These are phyloP conservation scores for Mechanitis messenoides DNA, from an alignment of 2,888 invertebrate species.

Conservation along the genomic window DNA sequence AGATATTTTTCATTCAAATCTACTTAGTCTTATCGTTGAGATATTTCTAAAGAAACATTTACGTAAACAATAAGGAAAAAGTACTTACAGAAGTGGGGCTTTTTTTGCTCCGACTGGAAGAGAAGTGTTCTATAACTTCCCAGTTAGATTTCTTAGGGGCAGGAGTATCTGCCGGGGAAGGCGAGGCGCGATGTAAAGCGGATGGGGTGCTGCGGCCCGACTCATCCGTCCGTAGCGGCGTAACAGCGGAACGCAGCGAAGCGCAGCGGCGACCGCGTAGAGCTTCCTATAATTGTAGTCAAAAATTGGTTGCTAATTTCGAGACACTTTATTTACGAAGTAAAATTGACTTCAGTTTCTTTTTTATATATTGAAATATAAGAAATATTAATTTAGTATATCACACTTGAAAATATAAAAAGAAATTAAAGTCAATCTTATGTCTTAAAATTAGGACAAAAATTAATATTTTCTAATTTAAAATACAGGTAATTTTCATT, in stretches of 20 bases:
- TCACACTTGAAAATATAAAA: too few species aligned
- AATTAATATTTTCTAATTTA: too few species aligned
- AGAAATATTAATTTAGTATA: too few species aligned
- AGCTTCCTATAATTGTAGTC: constrained; percentile 63
- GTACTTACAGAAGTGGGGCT: constrained; percentile 69
- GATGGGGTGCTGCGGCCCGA: constrained; percentile 65
- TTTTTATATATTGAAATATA: too few species aligned
- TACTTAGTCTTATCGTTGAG: too few species aligned
- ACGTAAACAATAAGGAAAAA: not conserved
- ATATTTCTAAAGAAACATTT: not conserved
- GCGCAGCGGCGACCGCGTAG: constrained; percentile 78
- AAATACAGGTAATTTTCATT: too few species aligned
- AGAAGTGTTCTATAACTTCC: constrained; percentile 94
- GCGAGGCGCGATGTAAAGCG: constrained; percentile 58
- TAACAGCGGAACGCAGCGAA: constrained; percentile 72
- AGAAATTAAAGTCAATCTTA: too few species aligned
- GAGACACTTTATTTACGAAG: not conserved
- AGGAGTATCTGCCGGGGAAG: constrained; percentile 73
- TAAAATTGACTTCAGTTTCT: too few species aligned
- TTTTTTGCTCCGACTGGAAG: constrained; percentile 76
- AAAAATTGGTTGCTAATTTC: not conserved
- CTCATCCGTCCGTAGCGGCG: constrained; percentile 50
- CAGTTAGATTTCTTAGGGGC: constrained; percentile 89
- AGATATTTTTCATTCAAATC: too few species aligned
- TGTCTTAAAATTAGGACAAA: too few species aligned